phyloP scores from a whole-genome alignment of 2,113 vertebrate species.

The Capricornis sumatraensis region DNA sequence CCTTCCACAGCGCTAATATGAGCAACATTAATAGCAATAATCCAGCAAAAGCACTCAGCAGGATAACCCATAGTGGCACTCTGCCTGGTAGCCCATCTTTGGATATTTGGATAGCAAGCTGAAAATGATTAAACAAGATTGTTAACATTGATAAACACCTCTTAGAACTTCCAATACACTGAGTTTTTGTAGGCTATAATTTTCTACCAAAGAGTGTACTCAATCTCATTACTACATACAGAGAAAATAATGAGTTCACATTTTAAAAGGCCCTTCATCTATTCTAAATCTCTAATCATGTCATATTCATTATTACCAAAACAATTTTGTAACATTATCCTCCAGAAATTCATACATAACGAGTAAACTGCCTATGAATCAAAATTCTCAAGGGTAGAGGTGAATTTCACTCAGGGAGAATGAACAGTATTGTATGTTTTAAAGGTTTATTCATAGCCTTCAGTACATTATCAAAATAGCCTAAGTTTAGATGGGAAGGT shows the following conservation, averaged over 20 bases:
- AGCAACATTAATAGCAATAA: slow-evolving; percentile 93
- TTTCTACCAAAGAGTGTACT: not conserved
- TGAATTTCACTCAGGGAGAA: not conserved
- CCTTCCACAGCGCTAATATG: slow-evolving; percentile 96
- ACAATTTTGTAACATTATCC: not conserved
- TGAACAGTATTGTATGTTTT: not conserved
- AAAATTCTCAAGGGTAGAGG: not conserved
- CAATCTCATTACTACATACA: not conserved
- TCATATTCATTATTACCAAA: not conserved
- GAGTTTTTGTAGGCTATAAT: not conserved
- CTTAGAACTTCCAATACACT: not conserved
- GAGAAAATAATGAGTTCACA: not conserved
- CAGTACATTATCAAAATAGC: not conserved
- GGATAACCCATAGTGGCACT: slow-evolving; percentile 95
- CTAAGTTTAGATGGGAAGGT: not conserved
- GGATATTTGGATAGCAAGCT: slow-evolving; percentile 92
- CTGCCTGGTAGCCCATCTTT: slow-evolving; percentile 86
- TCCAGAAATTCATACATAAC: not conserved
- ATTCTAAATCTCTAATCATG: not conserved
- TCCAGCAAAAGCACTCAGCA: slow-evolving; percentile 92
- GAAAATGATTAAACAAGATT: slow-evolving; percentile 53
- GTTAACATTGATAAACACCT: not conserved
- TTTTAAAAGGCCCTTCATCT: not conserved
- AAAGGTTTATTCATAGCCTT: not conserved
- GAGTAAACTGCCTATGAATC: not conserved